Evolutionary conservation across 2,888 invertebrate species (phyloP), one percentile per base, ranked within the genome.

Genomic region (Maniola hyperantus): DNA sequence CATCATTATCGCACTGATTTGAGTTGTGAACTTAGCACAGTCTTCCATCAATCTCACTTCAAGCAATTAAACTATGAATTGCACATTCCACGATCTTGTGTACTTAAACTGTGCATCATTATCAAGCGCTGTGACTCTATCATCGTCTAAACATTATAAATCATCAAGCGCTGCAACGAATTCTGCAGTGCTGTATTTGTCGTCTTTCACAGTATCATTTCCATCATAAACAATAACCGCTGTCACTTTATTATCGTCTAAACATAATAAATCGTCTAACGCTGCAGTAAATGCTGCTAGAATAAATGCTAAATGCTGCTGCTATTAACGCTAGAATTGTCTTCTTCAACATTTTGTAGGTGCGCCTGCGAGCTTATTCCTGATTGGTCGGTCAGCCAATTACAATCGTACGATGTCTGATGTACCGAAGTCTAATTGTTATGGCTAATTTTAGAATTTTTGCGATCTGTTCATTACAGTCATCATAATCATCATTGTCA

Each of bases 371-470:
- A 36, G 55, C 66, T 54, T 65, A 6, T 11, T 20, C 64, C 34
- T 60, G 66, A 70, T 72, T 72, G 72, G 72, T 66, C 55, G 55
- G 42, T 20, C 2, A 11, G 1, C 0, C 7, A 46, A 46, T 60
- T 46, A 44, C 46, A 66, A 72, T 72, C 71, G 66, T 64, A 67
- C 33, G 70, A 69, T 68, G 53, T 44, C 33, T 57, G 57, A 61
- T 67, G 53, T 50, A 36, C 58, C 42, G 13, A 60, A 67, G n/a
- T 59, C 68, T 62, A 67, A 70, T 67, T 70, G 68, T 36, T 57
- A 64, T 59, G 60, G 59, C 39, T 58, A 39, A 61, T 64, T 64
- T 67, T 55, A 36, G 34, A 36, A 42, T 58, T 44, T 55, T 53
- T 42, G 42, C 50, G 26, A 55, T 20, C 44, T 51, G 15, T 46